Conservation (phyloP, 2,888 invertebrate species). For the Drosophila neonasuta region DNA sequence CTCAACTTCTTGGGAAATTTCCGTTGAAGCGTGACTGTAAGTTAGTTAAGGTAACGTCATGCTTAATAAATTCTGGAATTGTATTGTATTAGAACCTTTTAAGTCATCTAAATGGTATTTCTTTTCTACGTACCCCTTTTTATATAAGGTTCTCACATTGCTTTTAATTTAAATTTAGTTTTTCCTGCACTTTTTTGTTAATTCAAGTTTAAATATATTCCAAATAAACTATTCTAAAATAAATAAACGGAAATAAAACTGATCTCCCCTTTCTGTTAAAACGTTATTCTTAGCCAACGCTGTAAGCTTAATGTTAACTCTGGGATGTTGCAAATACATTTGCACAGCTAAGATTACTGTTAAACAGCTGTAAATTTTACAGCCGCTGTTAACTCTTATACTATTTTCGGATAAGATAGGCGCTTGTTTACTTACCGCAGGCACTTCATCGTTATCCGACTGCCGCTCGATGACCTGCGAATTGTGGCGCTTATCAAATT, state of each 20-base stretch:
- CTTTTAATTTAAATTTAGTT: no score
- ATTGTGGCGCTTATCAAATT: constrained; percentile 97
- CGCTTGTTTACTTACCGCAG: constrained; percentile 85
- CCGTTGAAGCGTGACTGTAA: background rate
- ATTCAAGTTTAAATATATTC: no score
- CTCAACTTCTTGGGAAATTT: background rate
- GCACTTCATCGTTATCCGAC: constrained; percentile 97
- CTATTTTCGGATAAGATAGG: background rate
- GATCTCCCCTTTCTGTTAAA: no score
- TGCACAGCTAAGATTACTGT: background rate
- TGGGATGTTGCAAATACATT: background rate
- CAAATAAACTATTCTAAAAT: no score
- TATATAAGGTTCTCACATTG: no score
- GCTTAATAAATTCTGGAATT: background rate
- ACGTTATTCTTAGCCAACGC: background rate
- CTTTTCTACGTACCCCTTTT: no score
- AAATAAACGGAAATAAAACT: no score
- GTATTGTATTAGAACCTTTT: no score
- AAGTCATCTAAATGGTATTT: no score
- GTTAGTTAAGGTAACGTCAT: background rate
- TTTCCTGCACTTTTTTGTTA: no score
- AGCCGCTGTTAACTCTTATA: background rate
- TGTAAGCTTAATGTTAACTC: background rate
- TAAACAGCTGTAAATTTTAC: background rate
- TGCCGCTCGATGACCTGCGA: constrained; percentile 96